Evolutionary conservation across 2,888 invertebrate genomes (phyloP).

Genomic region (Isotomurus palustris): DNA sequence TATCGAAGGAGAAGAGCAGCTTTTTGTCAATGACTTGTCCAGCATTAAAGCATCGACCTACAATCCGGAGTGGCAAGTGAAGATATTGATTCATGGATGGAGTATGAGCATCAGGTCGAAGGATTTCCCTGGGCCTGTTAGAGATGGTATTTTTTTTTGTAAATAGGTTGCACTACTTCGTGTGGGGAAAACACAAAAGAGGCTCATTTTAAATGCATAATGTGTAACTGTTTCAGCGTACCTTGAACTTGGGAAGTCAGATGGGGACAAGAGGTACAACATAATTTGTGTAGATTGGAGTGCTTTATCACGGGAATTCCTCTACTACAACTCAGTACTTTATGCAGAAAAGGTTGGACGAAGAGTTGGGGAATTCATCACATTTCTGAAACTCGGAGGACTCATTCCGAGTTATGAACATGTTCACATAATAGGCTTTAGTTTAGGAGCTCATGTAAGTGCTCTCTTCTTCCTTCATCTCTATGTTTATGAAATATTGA

Average conservation of each 20-base stretch:
- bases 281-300: constrained; percentile 43
- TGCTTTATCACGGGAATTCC: constrained; percentile 35
- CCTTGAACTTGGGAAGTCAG: constrained; percentile 18
- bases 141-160: constrained; percentile 22
- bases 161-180: background rate
- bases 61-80: constrained; percentile 24
- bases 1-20: constrained; percentile 23
- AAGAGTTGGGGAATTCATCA: constrained; percentile 40
- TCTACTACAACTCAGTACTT: constrained; percentile 42
- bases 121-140: constrained; percentile 41
- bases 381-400: constrained; percentile 30
- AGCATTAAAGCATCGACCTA: constrained; percentile 33
- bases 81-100: constrained; percentile 43
- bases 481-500: background rate
- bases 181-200: too few relatives aligned
- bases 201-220: too few relatives aligned
- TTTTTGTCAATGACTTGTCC: constrained; percentile 32
- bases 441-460: constrained; percentile 26
- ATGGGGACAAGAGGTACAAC: constrained; percentile 29
- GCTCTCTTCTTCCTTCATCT: background rate
- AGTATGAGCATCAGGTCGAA: constrained; percentile 33
- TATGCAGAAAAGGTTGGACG: constrained; percentile 41
- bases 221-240: constrained; percentile 24
- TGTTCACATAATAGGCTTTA: constrained; percentile 40
- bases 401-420: constrained; percentile 32